Percentiles rank a stretch among this genome's conserved stretches.
These are phyloP conservation scores for Mallateleia sp. DNA, from an alignment of 2,888 invertebrate species.

Conservation along the genomic window DNA sequence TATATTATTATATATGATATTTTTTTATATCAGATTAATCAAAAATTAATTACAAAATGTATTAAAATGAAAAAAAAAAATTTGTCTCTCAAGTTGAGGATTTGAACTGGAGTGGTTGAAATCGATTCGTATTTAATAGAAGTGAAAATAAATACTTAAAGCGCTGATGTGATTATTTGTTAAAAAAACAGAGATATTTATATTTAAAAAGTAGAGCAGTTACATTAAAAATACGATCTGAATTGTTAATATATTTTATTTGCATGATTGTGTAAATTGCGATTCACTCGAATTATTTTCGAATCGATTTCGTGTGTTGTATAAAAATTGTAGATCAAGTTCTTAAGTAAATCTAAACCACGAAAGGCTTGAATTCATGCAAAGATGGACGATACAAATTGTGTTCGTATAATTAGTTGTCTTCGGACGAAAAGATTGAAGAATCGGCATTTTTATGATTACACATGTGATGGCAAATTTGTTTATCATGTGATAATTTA, in stretches of 20 bases:
- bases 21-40: too few relatives aligned
- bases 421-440: not conserved
- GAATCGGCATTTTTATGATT: slow-evolving; percentile 14
- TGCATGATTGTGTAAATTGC: not conserved
- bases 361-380: slow-evolving; percentile 46
- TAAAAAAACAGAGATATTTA: too few relatives aligned
- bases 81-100: too few relatives aligned
- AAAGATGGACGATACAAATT: slow-evolving; percentile 8
- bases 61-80: too few relatives aligned
- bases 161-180: too few relatives aligned
- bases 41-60: too few relatives aligned
- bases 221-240: too few relatives aligned
- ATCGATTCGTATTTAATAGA: too few relatives aligned
- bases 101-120: too few relatives aligned
- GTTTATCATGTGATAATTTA: slow-evolving; percentile 20
- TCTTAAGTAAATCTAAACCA: slow-evolving; percentile 31
- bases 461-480: not conserved
- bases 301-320: slow-evolving; percentile 14
- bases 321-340: slow-evolving; percentile 23
- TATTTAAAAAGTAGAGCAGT: too few relatives aligned
- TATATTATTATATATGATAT: too few relatives aligned
- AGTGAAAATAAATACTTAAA: too few relatives aligned
- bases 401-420: slow-evolving; percentile 8
- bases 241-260: not conserved
- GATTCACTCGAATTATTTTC: slow-evolving; percentile 49